phyloP scores from a whole-genome alignment of 1,140 invertebrate species.

The Trachymyrmex cornetzi region DNA sequence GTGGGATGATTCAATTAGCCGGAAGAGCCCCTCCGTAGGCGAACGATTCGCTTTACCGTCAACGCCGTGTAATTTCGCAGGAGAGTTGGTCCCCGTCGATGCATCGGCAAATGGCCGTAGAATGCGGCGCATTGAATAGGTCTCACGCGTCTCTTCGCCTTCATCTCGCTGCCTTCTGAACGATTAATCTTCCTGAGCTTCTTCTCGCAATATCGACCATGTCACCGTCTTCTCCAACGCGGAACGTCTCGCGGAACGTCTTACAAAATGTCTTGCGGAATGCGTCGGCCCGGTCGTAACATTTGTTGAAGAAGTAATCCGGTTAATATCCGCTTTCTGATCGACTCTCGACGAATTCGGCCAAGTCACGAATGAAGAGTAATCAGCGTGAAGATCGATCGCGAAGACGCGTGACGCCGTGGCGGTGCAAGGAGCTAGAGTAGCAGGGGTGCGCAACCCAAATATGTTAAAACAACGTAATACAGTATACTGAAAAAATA shows the following conservation, averaged over 20 bases:
- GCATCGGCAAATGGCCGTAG: constrained; percentile 55
- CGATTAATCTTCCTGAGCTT: constrained; percentile 46
- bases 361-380: not conserved
- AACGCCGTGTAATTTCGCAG: constrained; percentile 65
- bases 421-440: constrained; percentile 3
- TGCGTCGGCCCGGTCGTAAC: not conserved
- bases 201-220: constrained; percentile 41
- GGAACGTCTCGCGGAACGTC: not conserved
- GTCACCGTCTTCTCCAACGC: not conserved
- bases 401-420: constrained; percentile 48
- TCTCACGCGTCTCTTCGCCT: not conserved
- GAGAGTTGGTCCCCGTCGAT: constrained; percentile 46
- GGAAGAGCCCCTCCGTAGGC: constrained; percentile 58
- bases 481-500: too few species aligned
- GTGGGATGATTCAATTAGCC: constrained; percentile 78
- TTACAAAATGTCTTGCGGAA: constrained; percentile 2
- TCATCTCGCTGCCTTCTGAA: not conserved
- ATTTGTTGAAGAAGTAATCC: constrained; percentile 43
- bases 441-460: constrained; percentile 15
- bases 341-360: constrained; percentile 21
- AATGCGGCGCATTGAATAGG: constrained; percentile 6
- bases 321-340: constrained; percentile 51
- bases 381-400: constrained; percentile 60
- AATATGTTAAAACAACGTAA: not conserved
- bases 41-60: constrained; percentile 64